A percentile compares a stretch with the other conserved stretches of the same genome.
Conservation (phyloP, 2,888 invertebrate species). For the Papilio demoleus region DNA sequence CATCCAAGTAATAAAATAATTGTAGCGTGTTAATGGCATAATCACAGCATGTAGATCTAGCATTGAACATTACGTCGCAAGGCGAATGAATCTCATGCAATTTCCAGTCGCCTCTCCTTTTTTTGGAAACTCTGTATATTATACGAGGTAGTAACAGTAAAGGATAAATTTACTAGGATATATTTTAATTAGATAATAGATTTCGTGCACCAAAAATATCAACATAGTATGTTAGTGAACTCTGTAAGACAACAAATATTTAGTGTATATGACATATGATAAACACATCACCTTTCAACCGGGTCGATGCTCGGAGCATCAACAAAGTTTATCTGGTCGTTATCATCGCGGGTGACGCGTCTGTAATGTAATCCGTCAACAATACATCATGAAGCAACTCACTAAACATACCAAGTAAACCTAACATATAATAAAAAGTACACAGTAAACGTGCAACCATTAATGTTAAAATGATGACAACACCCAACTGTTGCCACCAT, state of each 20-base stretch:
- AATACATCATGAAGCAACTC: slow-evolving; percentile 37
- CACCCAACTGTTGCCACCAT: too few relatives aligned
- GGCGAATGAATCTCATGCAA: too few relatives aligned
- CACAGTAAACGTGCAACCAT: slow-evolving; percentile 10
- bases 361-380: slow-evolving; percentile 50
- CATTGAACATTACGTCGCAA: too few relatives aligned
- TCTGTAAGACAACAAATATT: slow-evolving; percentile 17
- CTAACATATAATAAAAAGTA: slow-evolving; percentile 13
- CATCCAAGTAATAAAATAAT: too few relatives aligned
- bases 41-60: too few relatives aligned
- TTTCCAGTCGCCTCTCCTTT: not conserved
- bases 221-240: slow-evolving; percentile 3
- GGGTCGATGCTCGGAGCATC: slow-evolving; percentile 48
- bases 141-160: not conserved
- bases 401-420: slow-evolving; percentile 33
- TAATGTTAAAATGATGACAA: not conserved
- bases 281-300: slow-evolving; percentile 32
- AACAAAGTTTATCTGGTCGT: slow-evolving; percentile 47
- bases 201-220: not conserved
- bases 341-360: slow-evolving; percentile 44
- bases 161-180: not conserved
- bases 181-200: not conserved
- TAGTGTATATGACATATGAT: slow-evolving; percentile 22
- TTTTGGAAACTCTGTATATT: not conserved
- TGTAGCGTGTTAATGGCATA: too few relatives aligned